Conservation (phyloP, 2,888 invertebrate species). For the Corbicula japonica region DNA sequence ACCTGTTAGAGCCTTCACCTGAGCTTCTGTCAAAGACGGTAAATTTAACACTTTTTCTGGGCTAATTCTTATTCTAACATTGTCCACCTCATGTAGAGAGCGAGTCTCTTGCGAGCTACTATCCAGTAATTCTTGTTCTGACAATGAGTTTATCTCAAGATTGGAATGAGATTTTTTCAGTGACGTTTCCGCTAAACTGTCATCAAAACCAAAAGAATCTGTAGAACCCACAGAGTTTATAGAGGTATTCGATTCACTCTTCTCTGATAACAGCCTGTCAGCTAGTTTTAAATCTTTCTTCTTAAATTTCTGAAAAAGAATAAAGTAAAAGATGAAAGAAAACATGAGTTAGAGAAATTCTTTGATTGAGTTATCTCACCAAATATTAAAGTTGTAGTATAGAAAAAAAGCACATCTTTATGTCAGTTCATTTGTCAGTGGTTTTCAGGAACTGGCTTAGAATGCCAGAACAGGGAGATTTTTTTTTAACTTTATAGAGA, state of each 20-base stretch:
- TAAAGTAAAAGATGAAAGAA: slow-evolving; percentile 8
- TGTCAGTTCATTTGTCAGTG: too few relatives aligned
- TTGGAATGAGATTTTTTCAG: slow-evolving; percentile 73
- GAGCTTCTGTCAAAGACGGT: slow-evolving; percentile 85
- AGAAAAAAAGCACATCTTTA: too few relatives aligned
- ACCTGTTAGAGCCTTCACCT: slow-evolving; percentile 85
- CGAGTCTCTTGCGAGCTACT: slow-evolving; percentile 67
- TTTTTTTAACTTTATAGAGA: too few relatives aligned
- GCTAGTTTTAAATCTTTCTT: slow-evolving; percentile 58
- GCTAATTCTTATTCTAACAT: slow-evolving; percentile 79
- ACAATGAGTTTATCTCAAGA: slow-evolving; percentile 67
- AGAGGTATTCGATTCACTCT: slow-evolving; percentile 61
- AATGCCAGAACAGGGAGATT: too few relatives aligned
- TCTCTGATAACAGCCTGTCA: slow-evolving; percentile 42
- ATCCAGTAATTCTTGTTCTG: slow-evolving; percentile 71
- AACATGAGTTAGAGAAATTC: too few relatives aligned
- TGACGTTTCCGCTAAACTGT: slow-evolving; percentile 54
- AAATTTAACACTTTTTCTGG: slow-evolving; percentile 82
- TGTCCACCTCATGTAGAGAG: slow-evolving; percentile 78
- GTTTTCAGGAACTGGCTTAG: too few relatives aligned
- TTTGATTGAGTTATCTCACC: too few relatives aligned
- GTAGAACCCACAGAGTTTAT: slow-evolving; percentile 70
- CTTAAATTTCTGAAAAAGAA: slow-evolving; percentile 62
- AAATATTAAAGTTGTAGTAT: too few relatives aligned
- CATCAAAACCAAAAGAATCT: slow-evolving; percentile 73